Conservation (phyloP, 2,888 invertebrate species). For the Acleris literana region DNA sequence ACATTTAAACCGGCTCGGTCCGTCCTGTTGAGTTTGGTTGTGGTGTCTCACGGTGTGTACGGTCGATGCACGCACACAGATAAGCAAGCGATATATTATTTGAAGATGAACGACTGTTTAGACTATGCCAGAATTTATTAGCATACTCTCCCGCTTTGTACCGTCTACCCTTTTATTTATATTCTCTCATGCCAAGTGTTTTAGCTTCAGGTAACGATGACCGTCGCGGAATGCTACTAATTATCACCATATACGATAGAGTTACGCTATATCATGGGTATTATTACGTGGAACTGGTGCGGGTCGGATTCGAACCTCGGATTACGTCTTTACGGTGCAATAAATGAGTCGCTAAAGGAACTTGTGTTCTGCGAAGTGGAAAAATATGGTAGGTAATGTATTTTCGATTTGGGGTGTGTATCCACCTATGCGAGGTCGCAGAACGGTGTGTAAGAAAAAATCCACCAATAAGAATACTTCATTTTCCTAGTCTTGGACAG, state of each 20-base stretch:
- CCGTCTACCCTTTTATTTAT: background rate
- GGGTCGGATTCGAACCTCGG: slow-evolving; percentile 11
- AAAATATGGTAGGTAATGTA: background rate
- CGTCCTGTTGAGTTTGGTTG: too few relatives aligned
- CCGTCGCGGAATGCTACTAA: slow-evolving; percentile 15
- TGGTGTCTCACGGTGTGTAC: too few relatives aligned
- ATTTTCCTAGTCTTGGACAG: too few relatives aligned
- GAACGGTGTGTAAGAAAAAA: too few relatives aligned
- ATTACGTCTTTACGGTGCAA: slow-evolving; percentile 23
- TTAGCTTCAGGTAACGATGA: background rate
- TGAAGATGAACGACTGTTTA: too few relatives aligned
- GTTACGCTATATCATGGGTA: slow-evolving; percentile 8
- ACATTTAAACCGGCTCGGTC: too few relatives aligned
- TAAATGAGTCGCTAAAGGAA: slow-evolving; percentile 7
- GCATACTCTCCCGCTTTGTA: background rate
- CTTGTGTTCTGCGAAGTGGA: background rate
- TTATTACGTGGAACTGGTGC: slow-evolving; percentile 1
- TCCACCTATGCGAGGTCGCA: too few relatives aligned
- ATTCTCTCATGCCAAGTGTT: background rate
- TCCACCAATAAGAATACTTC: too few relatives aligned
- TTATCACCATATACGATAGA: slow-evolving; percentile 5
- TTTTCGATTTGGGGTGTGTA: background rate
- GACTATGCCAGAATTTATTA: too few relatives aligned
- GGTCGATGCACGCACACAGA: too few relatives aligned
- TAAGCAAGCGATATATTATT: too few relatives aligned